Conservation (phyloP, 2,113 vertebrate species). For the Nannobrachium achirus region DNA sequence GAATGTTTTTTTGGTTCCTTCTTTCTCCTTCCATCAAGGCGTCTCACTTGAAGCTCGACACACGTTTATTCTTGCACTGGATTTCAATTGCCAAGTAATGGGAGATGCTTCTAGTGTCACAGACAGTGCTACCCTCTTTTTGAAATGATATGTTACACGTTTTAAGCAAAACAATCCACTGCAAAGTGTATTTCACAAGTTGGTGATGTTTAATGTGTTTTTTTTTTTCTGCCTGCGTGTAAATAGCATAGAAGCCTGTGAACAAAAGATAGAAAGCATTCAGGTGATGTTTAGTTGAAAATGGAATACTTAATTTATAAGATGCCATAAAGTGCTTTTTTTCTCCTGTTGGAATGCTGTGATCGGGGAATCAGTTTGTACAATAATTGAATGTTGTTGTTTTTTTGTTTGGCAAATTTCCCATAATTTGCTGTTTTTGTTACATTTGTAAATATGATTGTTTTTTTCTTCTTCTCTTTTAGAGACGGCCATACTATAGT, state of each 20-base stretch:
- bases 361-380: conserved; percentile 73
- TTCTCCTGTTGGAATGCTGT: conserved; percentile 71
- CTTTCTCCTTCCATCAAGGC: conserved; percentile 19
- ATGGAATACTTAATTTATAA: conserved; percentile 75
- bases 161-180: conserved; percentile 43
- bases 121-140: conserved; percentile 25
- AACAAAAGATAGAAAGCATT: conserved; percentile 61
- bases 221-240: conserved; percentile 52
- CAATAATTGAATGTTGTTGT: conserved; percentile 59
- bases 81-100: conserved; percentile 32
- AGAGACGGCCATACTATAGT: conserved; percentile 27
- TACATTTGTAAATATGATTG: conserved; percentile 69
- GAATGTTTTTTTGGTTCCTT: conserved; percentile 36
- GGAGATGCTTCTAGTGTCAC: conserved; percentile 41
- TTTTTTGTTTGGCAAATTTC: conserved; percentile 59
- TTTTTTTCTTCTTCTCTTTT: conserved; percentile 27
- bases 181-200: conserved; percentile 15
- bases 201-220: conserved; percentile 13
- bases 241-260: conserved; percentile 56
- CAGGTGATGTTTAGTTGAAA: conserved; percentile 50
- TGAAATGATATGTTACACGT: conserved; percentile 27
- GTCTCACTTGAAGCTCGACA: conserved; percentile 63
- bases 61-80: conserved; percentile 52
- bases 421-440: conserved; percentile 58
- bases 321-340: conserved; percentile 67